Evolutionary conservation across 2,113 vertebrate genomes (phyloP).

Genomic region (Dryoscopus gambensis): DNA sequence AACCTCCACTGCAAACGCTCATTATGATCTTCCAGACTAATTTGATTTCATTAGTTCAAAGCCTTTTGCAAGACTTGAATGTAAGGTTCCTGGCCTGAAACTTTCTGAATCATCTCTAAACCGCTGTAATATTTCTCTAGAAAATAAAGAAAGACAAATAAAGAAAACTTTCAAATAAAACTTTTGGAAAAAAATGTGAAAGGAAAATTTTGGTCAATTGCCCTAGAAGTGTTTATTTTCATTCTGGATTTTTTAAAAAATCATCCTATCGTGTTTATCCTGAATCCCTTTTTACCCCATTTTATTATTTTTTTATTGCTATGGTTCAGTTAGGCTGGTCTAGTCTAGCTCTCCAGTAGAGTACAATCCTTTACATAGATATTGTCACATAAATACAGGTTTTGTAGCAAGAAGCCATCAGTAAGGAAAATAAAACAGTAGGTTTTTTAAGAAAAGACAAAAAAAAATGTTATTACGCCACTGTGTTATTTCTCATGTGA

Average conservation of each 20-base stretch:
- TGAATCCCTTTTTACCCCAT: background rate
- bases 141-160: background rate
- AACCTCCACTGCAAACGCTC: background rate
- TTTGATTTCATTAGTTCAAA: background rate
- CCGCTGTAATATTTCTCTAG: background rate
- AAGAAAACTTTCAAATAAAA: background rate
- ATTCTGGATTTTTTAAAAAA: background rate
- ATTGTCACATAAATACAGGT: background rate
- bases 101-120: background rate
- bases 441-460: background rate
- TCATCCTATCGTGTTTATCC: background rate
- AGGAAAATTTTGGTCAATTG: background rate
- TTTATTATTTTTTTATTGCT: background rate
- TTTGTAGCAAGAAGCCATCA: background rate
- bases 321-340: background rate
- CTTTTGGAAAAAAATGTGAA: background rate
- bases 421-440: background rate
- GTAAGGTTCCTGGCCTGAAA: background rate
- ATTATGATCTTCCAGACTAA: background rate
- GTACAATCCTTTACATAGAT: background rate
- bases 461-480: background rate
- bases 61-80: background rate
- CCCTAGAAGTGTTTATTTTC: background rate
- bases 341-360: background rate
- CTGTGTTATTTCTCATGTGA: background rate